Evolutionary conservation across 2,113 vertebrate genomes (phyloP), one percentile per base, ranked within the genome.

Genomic region (Enhydra lutris): DNA sequence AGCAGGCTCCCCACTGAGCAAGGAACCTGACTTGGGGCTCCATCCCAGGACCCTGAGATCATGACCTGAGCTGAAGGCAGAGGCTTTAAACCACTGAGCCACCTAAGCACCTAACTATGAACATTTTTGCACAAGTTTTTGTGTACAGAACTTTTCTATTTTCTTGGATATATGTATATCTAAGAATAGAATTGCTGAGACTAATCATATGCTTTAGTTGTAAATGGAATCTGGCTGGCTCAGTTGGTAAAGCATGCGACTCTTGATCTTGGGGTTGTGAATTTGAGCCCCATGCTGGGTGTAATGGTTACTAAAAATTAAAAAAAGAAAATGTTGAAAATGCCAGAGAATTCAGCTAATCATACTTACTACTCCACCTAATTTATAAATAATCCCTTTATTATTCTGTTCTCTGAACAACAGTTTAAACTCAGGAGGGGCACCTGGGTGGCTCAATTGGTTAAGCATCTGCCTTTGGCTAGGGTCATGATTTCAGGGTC

Each of bases 311-410:
- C 73, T 31, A 26, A 74, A 74, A 42, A 23, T 20, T 20, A 2
- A 6, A 13, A 65, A 65, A 61, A 59, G 7, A 59, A 59, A 61
- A 11, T 61, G 21, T 59, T 23, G 31, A 65, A 65, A 94, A 89
- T 95, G 36, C 63, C 83, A 91, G 88, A 73, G 21, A 95, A 89
- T 95, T 95, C 12, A 95, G 21, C 17, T 91, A 80, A 82, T 90
- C 17, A 55, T 82, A n/a, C 17, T 45, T 95, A 89, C 24, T 65
- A 67, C 74, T 97, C 11, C 57, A 79, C 42, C 24, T 91, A 84
- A 94, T 71, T 95, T 29, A 85, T 85, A 93, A 71, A 79, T 91
- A n/a, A 78, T 63, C 91, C 76, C 36, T 91, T 84, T 80, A 24
- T 96, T 92, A 69, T 36, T 71, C 45, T 89, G 21, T 86, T 94